phyloP scores from a whole-genome alignment of 2,113 vertebrate genomes.

The Sakesphorus luctuosus region DNA sequence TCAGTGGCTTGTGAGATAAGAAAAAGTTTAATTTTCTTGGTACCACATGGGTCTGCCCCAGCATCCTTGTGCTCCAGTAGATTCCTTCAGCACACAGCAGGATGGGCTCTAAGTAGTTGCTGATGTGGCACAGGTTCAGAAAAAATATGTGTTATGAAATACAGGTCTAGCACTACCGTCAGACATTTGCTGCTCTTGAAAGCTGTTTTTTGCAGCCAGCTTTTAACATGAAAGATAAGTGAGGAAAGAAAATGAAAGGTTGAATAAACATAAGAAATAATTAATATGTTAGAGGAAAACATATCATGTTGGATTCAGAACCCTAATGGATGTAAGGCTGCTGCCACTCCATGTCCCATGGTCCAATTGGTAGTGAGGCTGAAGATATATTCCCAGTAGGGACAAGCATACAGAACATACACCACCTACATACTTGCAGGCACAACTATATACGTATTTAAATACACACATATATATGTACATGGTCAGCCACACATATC shows the following conservation, averaged over 20 bases:
- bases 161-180: background rate
- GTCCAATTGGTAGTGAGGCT: background rate
- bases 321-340: background rate
- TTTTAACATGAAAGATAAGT: background rate
- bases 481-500: background rate
- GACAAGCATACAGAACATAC: background rate
- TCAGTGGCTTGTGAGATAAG: background rate
- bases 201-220: background rate
- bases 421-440: background rate
- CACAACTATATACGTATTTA: background rate
- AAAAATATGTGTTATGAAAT: background rate
- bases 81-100: background rate
- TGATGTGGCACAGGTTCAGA: background rate
- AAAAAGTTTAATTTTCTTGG: slow-evolving; percentile 1
- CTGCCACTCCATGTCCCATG: background rate
- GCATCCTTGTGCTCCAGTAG: background rate
- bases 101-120: background rate
- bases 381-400: background rate
- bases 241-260: background rate
- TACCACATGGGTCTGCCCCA: background rate
- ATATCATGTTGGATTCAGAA: background rate
- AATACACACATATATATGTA: background rate
- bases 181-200: background rate
- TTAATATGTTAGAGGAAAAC: background rate
- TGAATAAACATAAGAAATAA: background rate